A percentile compares a stretch with the other conserved stretches of the same genome.
phyloP scores from a whole-genome alignment of 2,797 vertebrate genomes.

The Heliangelus exortis region DNA sequence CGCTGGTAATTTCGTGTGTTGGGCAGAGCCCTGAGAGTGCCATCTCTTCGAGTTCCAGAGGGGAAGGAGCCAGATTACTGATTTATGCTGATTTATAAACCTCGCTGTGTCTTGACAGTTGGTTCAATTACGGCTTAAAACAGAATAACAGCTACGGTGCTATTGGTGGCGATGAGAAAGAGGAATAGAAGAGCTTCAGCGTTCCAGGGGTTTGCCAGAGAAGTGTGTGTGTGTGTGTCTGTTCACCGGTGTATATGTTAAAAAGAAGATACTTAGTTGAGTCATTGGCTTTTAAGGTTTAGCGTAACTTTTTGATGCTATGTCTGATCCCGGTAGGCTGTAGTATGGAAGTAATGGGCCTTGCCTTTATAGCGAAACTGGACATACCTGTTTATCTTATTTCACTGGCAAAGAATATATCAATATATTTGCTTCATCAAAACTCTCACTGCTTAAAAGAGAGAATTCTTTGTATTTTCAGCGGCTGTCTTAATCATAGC shows the following conservation, averaged over 20 bases:
- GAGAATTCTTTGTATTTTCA: not conserved
- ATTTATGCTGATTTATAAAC: not conserved
- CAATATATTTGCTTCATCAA: constrained; percentile 2
- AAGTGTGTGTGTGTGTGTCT: not conserved
- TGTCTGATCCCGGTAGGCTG: not conserved
- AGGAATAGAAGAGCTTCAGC: not conserved
- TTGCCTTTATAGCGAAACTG: constrained; percentile 49
- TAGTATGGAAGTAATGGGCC: not conserved
- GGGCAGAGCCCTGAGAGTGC: not conserved
- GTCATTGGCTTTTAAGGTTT: not conserved
- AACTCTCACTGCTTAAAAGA: not conserved
- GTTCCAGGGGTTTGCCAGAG: not conserved
- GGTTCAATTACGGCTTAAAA: constrained; percentile 44
- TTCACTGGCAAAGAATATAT: not conserved
- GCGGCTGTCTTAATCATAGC: not conserved
- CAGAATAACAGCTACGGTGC: not conserved
- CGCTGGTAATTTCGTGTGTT: not conserved
- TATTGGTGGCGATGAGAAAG: constrained; percentile 28
- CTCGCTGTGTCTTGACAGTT: constrained; percentile 42
- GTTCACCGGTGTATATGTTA: not conserved
- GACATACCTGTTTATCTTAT: constrained; percentile 56
- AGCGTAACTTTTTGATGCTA: constrained; percentile 13
- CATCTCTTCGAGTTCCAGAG: not conserved
- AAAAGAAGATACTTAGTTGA: not conserved
- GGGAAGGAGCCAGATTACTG: not conserved